Conservation (phyloP, 2,888 invertebrate species). For the Acanthoscelides obtectus region DNA sequence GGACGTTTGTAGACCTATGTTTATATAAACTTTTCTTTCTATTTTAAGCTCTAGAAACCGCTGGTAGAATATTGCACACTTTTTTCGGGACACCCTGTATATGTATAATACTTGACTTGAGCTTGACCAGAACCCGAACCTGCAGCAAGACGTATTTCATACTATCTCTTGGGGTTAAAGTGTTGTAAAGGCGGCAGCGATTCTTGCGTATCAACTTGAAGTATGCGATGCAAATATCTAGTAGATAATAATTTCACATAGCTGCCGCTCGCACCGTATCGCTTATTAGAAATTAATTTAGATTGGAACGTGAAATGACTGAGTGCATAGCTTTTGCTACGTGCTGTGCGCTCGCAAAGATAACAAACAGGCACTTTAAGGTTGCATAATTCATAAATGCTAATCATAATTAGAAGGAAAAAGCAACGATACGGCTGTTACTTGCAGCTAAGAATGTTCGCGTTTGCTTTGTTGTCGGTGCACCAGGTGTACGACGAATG, state of each 20-base stretch:
- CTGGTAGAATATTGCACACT: too few species aligned
- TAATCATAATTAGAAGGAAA: background rate
- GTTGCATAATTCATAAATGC: background rate
- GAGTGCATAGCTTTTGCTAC: background rate
- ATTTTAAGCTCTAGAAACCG: too few species aligned
- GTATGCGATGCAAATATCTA: background rate
- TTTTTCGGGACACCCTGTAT: too few species aligned
- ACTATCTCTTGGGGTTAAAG: too few species aligned
- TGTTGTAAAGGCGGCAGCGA: background rate
- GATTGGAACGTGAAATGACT: background rate
- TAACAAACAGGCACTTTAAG: background rate
- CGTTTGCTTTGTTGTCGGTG: background rate
- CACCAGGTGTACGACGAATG: background rate
- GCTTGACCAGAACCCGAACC: too few species aligned
- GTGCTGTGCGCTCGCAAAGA: background rate
- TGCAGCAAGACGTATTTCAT: too few species aligned
- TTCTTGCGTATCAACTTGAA: background rate
- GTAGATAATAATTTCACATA: background rate
- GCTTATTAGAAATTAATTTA: background rate
- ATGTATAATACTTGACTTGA: too few species aligned
- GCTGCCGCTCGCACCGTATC: background rate
- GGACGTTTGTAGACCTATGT: too few species aligned
- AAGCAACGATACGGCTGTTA: background rate
- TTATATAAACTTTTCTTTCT: too few species aligned
- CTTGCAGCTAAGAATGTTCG: background rate